These are phyloP conservation scores for Fringilla coelebs DNA, from an alignment of 2,797 vertebrate species.

Conservation along the genomic window DNA sequence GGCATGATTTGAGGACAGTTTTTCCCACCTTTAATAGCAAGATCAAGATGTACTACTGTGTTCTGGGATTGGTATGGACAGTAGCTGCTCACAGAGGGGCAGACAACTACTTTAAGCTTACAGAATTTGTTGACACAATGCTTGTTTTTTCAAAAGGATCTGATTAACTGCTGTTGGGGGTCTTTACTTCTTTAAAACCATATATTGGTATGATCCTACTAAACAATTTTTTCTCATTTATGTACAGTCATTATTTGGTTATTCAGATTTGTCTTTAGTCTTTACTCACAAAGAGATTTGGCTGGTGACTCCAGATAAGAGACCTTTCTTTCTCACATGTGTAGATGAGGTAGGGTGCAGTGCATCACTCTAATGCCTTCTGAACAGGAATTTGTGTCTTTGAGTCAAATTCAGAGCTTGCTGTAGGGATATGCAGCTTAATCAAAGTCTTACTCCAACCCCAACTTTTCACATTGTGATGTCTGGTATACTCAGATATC, in stretches of 20 bases:
- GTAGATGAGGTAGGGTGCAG: background rate
- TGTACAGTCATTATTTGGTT: background rate
- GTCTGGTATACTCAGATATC: background rate
- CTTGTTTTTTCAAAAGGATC: background rate
- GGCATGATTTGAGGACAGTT: background rate
- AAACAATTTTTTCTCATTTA: background rate
- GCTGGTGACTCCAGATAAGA: background rate
- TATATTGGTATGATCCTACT: background rate
- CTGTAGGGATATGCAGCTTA: background rate
- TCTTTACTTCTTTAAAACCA: background rate
- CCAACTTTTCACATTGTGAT: rapidly evolving
- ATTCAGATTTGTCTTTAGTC: background rate
- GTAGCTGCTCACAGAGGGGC: background rate
- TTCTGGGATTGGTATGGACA: background rate
- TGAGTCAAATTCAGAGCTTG: background rate
- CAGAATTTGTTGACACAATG: background rate
- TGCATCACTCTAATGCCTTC: rapidly evolving
- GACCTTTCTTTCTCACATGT: background rate
- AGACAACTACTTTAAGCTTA: background rate
- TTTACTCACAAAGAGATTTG: background rate
- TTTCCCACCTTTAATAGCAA: background rate
- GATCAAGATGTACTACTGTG: background rate
- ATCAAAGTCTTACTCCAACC: background rate
- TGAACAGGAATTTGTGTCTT: background rate
- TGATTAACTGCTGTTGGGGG: background rate